Evolutionary conservation across 2,797 vertebrate species (phyloP), one percentile per base, ranked within the genome.

Genomic region (Phataginus tricuspis): DNA sequence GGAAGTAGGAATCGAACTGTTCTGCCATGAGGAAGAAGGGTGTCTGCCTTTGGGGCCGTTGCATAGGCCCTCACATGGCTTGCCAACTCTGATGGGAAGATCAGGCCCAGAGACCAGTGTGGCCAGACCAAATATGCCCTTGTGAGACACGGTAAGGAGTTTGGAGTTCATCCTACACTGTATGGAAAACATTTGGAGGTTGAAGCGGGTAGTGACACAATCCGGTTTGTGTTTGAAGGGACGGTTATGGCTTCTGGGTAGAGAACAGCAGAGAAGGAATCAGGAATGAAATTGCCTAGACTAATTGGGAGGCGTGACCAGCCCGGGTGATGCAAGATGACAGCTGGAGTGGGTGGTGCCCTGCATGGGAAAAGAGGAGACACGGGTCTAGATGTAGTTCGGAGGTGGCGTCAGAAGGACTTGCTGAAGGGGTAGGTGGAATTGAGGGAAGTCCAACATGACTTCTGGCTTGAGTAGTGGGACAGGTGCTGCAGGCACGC

Each of bases 1-100:
- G 23, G n/a, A 14, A 23, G 64, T 4, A 12, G 34, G 14, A 31
- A 13, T 12, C 27, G 29, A 14, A 16, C 11, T 2, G 12, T 31
- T 59, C 45, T 55, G 10, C 77, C 7, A 0, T 1, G 15, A 21
- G 3, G 10, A 27, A 29, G 29, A 34, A 15, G 1, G 39, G 13
- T 5, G 13, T 4, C 5, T 18, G 23, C 31, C 85, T 82, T 45
- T 27, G 2, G 18, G 59, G 34, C n/a, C 10, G 4, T 11, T 42
- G 11, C 2, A 0, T 1, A 14, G 1, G 11, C 0, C 1, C 21
- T 25, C 29, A 34, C 3, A 25, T 3, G 61, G 8, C 42, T 3
- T 57, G 34, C 11, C 8, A 21, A 11, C 15, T 9, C 6, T n/a
- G 57, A 45, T 5, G 7, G 5, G 14, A 7, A 49, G 49, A 45